phyloP scores from a whole-genome alignment of 2,113 vertebrate genomes.

The Machaerirhynchus nigripectus region DNA sequence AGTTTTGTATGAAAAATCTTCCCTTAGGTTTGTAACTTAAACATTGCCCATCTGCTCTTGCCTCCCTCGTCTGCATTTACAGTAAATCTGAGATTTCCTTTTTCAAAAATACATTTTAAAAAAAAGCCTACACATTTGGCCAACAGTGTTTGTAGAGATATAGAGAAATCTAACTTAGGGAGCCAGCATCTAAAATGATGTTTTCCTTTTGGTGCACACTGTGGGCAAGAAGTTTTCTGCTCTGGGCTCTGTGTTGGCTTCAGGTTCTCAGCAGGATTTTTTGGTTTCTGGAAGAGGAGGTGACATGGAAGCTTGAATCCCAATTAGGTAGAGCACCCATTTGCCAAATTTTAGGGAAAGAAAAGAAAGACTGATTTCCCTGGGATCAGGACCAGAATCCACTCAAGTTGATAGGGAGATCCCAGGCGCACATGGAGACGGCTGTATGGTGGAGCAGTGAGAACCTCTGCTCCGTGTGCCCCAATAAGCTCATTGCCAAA shows the following conservation, averaged over 20 bases:
- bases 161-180: neutral
- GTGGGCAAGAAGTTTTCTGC: neutral
- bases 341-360: neutral
- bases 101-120: neutral
- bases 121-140: slow-evolving; percentile 18
- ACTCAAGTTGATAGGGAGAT: neutral
- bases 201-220: neutral
- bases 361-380: neutral
- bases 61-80: slow-evolving; percentile 63
- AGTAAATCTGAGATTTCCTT: slow-evolving; percentile 65
- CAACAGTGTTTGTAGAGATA: neutral
- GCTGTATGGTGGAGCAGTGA: accelerated
- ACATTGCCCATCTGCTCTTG: slow-evolving; percentile 71
- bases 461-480: neutral
- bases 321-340: neutral
- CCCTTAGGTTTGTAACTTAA: slow-evolving; percentile 75
- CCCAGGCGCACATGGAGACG: accelerated
- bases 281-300: neutral
- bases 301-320: neutral
- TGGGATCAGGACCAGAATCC: neutral
- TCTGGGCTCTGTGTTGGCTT: neutral
- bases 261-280: neutral
- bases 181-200: neutral
- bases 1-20: slow-evolving; percentile 69
- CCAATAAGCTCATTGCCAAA: neutral